These are phyloP conservation scores for Gallinago paraguaiae DNA, from an alignment of 2,113 vertebrate genomes.

Conservation along the genomic window DNA sequence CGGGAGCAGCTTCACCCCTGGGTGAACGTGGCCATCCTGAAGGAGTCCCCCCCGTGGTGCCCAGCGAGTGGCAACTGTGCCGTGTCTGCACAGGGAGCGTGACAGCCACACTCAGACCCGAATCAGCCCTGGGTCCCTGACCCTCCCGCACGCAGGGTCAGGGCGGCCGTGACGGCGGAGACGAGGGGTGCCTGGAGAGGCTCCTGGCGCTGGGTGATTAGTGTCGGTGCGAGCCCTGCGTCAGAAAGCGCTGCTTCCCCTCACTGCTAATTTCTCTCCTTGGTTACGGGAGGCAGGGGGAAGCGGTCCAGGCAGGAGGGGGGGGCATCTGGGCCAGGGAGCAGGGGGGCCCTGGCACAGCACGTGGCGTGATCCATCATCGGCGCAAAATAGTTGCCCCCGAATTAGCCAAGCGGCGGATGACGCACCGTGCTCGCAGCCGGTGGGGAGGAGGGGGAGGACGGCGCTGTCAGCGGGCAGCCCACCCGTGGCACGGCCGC, in stretches of 20 bases:
- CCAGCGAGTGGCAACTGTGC: background rate
- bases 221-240: background rate
- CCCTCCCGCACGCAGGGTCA: background rate
- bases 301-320: background rate
- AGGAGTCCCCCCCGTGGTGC: background rate
- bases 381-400: background rate
- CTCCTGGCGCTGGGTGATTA: background rate
- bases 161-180: background rate
- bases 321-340: background rate
- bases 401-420: background rate
- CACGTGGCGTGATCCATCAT: background rate
- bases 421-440: background rate
- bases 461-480: background rate
- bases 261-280: slow-evolving; percentile 1
- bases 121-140: background rate
- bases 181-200: background rate
- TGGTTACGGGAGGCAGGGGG: background rate
- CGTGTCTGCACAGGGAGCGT: background rate
- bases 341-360: background rate
- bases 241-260: background rate
- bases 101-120: background rate
- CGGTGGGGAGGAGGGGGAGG: background rate
- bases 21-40: background rate
- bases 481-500: background rate
- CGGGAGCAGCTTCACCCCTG: background rate